Evolutionary conservation across 2,113 vertebrate genomes (phyloP).

Genomic region (Sakesphorus luctuosus): DNA sequence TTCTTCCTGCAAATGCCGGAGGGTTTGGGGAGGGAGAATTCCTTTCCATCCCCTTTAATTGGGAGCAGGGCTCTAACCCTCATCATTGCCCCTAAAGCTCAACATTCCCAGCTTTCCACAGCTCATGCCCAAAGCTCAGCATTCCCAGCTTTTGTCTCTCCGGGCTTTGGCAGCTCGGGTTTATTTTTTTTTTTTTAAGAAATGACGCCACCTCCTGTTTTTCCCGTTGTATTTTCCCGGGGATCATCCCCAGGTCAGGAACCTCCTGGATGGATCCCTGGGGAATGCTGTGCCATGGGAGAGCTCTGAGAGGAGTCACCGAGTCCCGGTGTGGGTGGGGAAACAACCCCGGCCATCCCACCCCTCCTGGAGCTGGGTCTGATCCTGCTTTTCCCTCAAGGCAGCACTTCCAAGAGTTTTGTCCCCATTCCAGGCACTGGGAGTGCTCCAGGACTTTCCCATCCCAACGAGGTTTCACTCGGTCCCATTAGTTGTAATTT

Average conservation of each 20-base stretch:
- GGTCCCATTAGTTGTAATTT: rapidly evolving
- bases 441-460: rapidly evolving
- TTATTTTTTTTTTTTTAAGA: neutral
- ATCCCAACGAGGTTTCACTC: rapidly evolving
- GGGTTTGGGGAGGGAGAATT: neutral
- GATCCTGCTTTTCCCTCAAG: neutral
- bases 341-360: neutral
- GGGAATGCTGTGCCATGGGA: neutral
- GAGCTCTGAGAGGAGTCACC: neutral
- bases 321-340: neutral
- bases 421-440: rapidly evolving
- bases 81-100: neutral
- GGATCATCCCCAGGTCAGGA: neutral
- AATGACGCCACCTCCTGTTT: slow-evolving; percentile 24
- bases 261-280: neutral
- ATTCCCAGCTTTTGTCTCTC: neutral
- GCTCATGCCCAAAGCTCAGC: neutral
- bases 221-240: neutral
- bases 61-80: neutral
- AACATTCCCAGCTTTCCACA: neutral
- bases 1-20: neutral
- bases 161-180: neutral
- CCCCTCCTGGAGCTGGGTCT: neutral
- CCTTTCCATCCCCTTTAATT: neutral
- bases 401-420: neutral